phyloP scores from a whole-genome alignment of 2,888 invertebrate species.

The Anodontia alba region DNA sequence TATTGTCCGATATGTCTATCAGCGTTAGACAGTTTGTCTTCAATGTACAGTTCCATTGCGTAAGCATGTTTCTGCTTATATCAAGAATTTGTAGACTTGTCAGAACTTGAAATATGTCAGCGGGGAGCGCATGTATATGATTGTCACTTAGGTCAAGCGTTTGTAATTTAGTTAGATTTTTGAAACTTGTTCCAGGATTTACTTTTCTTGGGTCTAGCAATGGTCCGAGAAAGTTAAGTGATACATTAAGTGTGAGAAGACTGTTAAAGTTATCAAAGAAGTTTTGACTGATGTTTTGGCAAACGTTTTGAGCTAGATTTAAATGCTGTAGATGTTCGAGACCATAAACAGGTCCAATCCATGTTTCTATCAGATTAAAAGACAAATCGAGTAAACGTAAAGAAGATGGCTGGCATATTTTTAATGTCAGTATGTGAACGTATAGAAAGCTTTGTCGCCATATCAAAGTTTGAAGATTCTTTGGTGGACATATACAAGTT shows the following conservation, averaged over 20 bases:
- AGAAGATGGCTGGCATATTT: conserved; percentile 23
- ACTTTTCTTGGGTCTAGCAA: not conserved
- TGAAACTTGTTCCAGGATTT: not conserved
- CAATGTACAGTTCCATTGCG: conserved; percentile 16
- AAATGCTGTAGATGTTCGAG: conserved; percentile 32
- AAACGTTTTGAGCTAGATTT: conserved; percentile 51
- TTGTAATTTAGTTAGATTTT: conserved; percentile 4
- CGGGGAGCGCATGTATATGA: not conserved
- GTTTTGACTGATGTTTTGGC: not conserved
- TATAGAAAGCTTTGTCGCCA: conserved; percentile 48
- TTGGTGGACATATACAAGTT: not conserved
- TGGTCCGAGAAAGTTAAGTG: conserved; percentile 32
- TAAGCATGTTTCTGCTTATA: conserved; percentile 25
- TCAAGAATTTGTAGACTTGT: conserved; percentile 15
- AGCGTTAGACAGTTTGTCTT: conserved; percentile 1
- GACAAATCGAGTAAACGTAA: conserved; percentile 40
- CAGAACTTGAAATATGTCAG: conserved; percentile 20
- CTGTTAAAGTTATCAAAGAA: conserved; percentile 40
- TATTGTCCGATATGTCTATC: conserved; percentile 25
- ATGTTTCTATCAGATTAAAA: conserved; percentile 41
- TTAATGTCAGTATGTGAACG: not conserved
- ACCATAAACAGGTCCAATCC: conserved; percentile 45
- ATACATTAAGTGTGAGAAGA: conserved; percentile 39
- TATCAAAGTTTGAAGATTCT: not conserved
- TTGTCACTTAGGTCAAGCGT: conserved; percentile 30